These are phyloP conservation scores for Dermochelys coriacea DNA, from an alignment of 2,797 vertebrate genomes.

Conservation along the genomic window DNA sequence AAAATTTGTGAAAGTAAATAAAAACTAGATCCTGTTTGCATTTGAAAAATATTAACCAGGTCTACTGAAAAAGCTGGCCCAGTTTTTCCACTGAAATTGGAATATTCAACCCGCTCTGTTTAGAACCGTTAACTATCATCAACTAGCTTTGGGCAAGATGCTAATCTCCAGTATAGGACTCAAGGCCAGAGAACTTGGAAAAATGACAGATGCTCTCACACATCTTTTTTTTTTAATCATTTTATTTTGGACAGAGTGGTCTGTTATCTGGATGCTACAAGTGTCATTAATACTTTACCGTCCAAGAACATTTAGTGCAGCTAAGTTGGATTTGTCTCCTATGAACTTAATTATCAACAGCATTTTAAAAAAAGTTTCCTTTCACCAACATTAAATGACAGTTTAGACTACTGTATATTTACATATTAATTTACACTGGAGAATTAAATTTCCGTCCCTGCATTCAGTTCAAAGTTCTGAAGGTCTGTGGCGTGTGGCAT, in stretches of 20 bases:
- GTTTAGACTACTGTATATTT: not conserved
- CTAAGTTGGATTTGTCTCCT: not conserved
- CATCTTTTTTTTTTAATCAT: not conserved
- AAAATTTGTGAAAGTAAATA: conserved; percentile 32
- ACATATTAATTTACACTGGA: not conserved
- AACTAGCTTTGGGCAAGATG: not conserved
- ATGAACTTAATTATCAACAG: not conserved
- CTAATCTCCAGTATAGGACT: not conserved
- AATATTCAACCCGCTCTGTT: conserved; percentile 25
- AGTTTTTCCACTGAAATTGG: not conserved
- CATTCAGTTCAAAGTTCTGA: rapidly evolving
- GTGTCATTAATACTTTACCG: not conserved
- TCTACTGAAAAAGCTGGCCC: conserved; percentile 49
- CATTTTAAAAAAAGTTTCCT: not conserved
- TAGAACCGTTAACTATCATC: conserved; percentile 16
- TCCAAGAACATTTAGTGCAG: not conserved
- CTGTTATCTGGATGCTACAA: conserved; percentile 49
- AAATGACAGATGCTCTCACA: conserved; percentile 1
- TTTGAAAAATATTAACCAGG: conserved; percentile 58
- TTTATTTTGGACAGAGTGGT: not conserved
- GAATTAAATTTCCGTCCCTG: rapidly evolving
- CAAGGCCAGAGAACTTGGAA: not conserved
- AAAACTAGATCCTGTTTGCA: conserved; percentile 61
- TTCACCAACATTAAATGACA: not conserved
- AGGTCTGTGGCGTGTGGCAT: rapidly evolving